A percentile compares a stretch with the other conserved stretches of the same genome.
phyloP scores from a whole-genome alignment of 2,113 vertebrate species.

The Laterallus jamaicensis region DNA sequence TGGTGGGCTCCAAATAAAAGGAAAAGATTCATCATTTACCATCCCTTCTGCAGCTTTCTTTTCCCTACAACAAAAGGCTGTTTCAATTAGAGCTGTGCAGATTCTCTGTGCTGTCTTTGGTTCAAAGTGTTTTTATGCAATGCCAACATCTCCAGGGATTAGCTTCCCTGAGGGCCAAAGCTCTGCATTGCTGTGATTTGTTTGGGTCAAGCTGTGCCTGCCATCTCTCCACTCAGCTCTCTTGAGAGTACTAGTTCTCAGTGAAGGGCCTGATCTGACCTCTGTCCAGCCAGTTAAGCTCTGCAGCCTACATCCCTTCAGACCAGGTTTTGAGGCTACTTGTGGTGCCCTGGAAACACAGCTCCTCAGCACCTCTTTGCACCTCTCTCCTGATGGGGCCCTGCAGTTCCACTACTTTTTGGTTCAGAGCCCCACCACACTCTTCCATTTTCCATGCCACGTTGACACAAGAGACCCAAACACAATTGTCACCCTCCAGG shows the following conservation, averaged over 20 bases:
- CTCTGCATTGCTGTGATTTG: neutral
- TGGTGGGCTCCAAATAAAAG: slow-evolving; percentile 30
- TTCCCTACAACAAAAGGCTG: slow-evolving; percentile 13
- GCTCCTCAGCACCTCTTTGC: neutral
- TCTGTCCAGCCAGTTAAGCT: neutral
- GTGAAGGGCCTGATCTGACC: neutral
- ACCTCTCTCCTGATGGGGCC: accelerated
- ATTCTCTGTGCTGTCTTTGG: neutral
- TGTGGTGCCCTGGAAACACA: neutral
- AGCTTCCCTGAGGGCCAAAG: neutral
- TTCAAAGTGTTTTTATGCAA: slow-evolving; percentile 25
- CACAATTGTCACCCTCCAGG: neutral
- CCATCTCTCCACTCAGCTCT: neutral
- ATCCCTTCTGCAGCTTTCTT: slow-evolving; percentile 22
- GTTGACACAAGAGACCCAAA: neutral
- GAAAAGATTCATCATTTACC: slow-evolving; percentile 25
- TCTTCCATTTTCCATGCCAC: neutral
- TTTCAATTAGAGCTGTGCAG: slow-evolving; percentile 16
- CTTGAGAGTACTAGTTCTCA: neutral
- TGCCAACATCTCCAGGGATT: slow-evolving; percentile 19
- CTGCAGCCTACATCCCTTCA: neutral
- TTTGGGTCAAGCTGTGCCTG: neutral
- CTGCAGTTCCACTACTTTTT: neutral
- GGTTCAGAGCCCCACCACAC: neutral
- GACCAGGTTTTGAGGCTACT: neutral